These are phyloP conservation scores for Saguinus midas DNA, from an alignment of 2,113 vertebrate species.

Conservation along the genomic window DNA sequence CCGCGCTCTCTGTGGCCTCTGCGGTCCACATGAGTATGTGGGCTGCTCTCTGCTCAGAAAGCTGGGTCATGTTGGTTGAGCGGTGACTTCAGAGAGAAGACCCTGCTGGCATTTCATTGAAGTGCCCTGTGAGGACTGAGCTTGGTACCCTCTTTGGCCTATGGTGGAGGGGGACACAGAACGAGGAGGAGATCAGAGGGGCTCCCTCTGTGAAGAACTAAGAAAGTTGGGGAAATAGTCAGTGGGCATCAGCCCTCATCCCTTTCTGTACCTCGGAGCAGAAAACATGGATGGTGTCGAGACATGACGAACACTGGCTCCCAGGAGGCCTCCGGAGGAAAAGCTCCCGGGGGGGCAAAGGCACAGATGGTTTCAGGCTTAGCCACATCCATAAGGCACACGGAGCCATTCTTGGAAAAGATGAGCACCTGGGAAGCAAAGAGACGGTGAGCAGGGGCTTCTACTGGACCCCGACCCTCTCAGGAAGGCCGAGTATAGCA, in stretches of 20 bases:
- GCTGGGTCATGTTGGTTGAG: neutral
- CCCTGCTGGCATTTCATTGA: neutral
- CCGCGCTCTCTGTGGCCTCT: accelerated
- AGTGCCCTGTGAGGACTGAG: neutral
- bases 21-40: accelerated
- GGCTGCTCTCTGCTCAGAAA: neutral
- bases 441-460: neutral
- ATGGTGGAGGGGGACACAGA: accelerated
- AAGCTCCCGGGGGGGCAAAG: conserved; percentile 80
- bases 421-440: conserved; percentile 83
- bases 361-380: conserved; percentile 78
- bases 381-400: conserved; percentile 85
- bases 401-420: conserved; percentile 83
- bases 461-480: neutral
- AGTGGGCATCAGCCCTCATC: neutral
- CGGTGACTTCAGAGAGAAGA: neutral
- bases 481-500: neutral
- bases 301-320: conserved; percentile 86
- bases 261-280: conserved; percentile 84
- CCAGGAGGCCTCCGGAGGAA: conserved; percentile 79
- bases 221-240: neutral
- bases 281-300: conserved; percentile 77
- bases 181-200: neutral
- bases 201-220: neutral
- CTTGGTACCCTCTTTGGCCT: neutral